Percentiles rank a stretch among this genome's conserved stretches.
phyloP scores from a whole-genome alignment of 2,113 vertebrate genomes.

The Rhea pennata region DNA sequence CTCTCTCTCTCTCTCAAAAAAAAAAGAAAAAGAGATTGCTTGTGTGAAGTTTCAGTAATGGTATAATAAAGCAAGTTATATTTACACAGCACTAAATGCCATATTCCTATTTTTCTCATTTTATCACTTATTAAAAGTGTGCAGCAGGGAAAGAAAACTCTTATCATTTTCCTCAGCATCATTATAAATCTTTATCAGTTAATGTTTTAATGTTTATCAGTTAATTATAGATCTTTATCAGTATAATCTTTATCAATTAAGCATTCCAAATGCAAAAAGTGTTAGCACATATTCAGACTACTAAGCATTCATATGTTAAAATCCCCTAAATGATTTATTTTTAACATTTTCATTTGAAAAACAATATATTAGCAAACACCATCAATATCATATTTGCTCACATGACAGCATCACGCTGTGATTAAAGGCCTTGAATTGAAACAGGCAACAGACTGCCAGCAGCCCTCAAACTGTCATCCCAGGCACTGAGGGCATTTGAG shows the following conservation, averaged over 20 bases:
- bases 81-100: background rate
- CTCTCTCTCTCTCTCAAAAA: too few species aligned
- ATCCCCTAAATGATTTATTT: background rate
- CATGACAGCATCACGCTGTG: constrained; percentile 4
- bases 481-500: background rate
- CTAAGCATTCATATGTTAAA: background rate
- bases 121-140: background rate
- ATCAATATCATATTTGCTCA: constrained; percentile 35
- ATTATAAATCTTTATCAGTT: constrained; percentile 47
- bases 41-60: background rate
- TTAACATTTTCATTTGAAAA: background rate
- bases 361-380: background rate
- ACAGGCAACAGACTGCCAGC: background rate
- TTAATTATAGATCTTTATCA: constrained; percentile 62
- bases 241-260: constrained; percentile 44
- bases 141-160: background rate
- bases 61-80: background rate
- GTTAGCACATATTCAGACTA: background rate
- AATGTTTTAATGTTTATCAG: constrained; percentile 46
- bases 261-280: constrained; percentile 20
- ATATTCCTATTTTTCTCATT: constrained; percentile 11
- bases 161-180: constrained; percentile 25
- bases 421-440: constrained; percentile 30
- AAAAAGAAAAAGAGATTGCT: too few species aligned
- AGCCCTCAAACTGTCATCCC: background rate